Conservation (phyloP, 2,113 vertebrate species). For the Panthera uncia region DNA sequence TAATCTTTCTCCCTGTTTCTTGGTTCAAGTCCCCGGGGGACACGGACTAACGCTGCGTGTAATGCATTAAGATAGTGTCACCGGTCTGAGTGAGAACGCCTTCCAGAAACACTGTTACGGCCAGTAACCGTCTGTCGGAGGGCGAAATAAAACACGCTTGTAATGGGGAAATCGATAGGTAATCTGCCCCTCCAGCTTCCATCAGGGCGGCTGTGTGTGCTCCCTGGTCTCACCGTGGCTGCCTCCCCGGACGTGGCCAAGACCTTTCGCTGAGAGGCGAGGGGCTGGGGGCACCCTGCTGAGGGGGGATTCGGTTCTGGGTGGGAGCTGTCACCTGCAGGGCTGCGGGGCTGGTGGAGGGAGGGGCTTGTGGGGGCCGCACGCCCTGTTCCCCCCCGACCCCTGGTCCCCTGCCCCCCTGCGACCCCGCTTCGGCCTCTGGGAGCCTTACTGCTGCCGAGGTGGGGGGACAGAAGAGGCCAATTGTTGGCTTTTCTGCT, state of each 20-base stretch:
- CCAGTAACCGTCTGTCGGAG: conserved; percentile 79
- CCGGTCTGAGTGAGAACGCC: not conserved
- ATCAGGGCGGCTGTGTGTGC: not conserved
- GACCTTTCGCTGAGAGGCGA: not conserved
- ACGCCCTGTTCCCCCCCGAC: too few relatives aligned
- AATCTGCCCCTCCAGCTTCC: conserved; percentile 80
- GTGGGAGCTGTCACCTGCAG: not conserved
- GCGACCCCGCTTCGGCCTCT: fast-evolving
- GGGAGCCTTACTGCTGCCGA: fast-evolving
- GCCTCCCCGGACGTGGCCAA: fast-evolving
- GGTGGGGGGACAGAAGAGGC: not conserved
- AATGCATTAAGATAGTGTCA: not conserved
- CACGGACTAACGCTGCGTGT: not conserved
- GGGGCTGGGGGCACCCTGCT: too few relatives aligned
- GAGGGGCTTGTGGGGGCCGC: not conserved
- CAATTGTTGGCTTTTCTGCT: not conserved
- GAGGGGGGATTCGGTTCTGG: too few relatives aligned
- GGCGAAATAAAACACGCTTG: conserved; percentile 74
- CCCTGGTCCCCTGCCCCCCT: too few relatives aligned
- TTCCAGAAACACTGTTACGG: conserved; percentile 42
- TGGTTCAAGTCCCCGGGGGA: not conserved
- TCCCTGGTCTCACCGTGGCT: fast-evolving
- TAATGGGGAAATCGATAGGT: conserved; percentile 87
- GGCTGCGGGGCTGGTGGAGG: not conserved
- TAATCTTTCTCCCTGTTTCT: not conserved